Base-by-base conservation (phyloP, 2,888 invertebrate species). In the Lordiphosa andalusiaca region DNA sequence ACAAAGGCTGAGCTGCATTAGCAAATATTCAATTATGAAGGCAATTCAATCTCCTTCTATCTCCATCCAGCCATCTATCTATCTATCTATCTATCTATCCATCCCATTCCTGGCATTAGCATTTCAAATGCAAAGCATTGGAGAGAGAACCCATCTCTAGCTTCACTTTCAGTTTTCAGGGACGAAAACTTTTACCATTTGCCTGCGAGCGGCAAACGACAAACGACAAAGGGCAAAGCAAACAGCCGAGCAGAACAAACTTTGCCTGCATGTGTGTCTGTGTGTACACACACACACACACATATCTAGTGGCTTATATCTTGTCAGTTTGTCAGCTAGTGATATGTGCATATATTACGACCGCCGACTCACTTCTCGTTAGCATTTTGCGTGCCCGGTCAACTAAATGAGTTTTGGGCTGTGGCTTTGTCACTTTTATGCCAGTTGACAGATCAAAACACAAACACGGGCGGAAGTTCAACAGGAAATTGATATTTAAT, bases 401-500 rank as follows among this genome's bases (percentile, higher is more conserved):
- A 77, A 77, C 66, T 71, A 68, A 74, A 77, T 81, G 72, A 77
- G 82, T 68, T 81, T 67, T 70, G 49, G 10, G 10, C 36, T 65
- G 58, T 64, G 76, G 62, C 63, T 71, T 73, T 76, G 58, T 49
- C 69, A 69, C 77, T 74, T 72, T 50, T 52, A 16, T 33, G 54
- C 56, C 46, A 67, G 48, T 59, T 65, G 58, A 58, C 51, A 70
- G 81, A 76, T 76, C 77, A 76, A 77, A 73, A 42, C 30, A 35
- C 12, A 47, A 30, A 47, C 16, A 38, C 25, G 51, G 54, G 52
- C 66, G 61, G 61, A 73, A 60, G 60, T 60, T 62, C 39, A 53
- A 60, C 51, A 70, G 76, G 76, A 77, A 81, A 77, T 77, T 81
- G 82, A 72, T 77, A 77, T 77, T 77, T 77, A 77, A 77, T 77